phyloP scores from a whole-genome alignment of 1,140 invertebrate genomes.

The Lordiphosa mommai region DNA sequence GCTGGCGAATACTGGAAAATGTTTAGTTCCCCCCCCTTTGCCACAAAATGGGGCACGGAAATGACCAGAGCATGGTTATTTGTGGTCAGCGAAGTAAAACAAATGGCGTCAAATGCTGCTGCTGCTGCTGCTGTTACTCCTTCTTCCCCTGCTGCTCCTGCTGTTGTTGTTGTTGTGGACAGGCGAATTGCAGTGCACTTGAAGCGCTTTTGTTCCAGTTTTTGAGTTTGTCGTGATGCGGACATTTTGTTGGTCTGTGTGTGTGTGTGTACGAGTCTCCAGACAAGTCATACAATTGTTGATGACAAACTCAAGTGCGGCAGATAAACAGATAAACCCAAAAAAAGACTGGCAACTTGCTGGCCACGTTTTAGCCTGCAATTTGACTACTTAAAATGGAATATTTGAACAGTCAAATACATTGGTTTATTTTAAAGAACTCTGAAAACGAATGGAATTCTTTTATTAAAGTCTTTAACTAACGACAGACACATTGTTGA shows the following conservation, averaged over 20 bases:
- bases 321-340: constrained; percentile 59
- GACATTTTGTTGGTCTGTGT: constrained; percentile 12
- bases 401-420: no score
- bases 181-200: constrained; percentile 22
- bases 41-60: constrained; percentile 20
- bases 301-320: constrained; percentile 62
- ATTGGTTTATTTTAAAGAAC: no score
- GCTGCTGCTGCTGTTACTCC: constrained; percentile 13
- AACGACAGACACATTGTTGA: background rate
- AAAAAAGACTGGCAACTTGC: constrained; percentile 12
- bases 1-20: constrained; percentile 1
- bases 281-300: constrained; percentile 65
- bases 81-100: constrained; percentile 70
- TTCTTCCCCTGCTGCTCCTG: constrained; percentile 3
- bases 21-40: background rate
- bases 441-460: no score
- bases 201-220: constrained; percentile 40
- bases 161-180: constrained; percentile 5
- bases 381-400: constrained; percentile 30
- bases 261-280: constrained; percentile 18
- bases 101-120: constrained; percentile 63
- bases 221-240: constrained; percentile 17
- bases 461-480: no score
- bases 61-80: constrained; percentile 66
- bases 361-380: background rate